Base-by-base conservation (phyloP, 2,888 invertebrate genomes). In the Gibbula magus region DNA sequence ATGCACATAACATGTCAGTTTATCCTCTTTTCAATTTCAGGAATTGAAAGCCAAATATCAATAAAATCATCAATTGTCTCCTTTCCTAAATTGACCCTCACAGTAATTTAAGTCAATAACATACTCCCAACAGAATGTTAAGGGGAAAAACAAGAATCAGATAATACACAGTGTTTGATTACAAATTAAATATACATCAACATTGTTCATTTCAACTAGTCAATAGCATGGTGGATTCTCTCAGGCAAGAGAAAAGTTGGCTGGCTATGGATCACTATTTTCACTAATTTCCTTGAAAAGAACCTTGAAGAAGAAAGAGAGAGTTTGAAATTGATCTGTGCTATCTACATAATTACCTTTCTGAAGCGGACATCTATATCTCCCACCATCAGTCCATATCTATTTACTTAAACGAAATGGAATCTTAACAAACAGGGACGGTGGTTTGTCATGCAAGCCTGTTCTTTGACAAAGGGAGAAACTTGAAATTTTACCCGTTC, bases 311-410 rank as follows among this genome's bases (percentile, higher is more conserved):
- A 32, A 32, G 35, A 35, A 35, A 32, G 32, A 35, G 39, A 32
- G 29, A 35, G 35, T 70, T 39, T 39, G 70, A 70, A 70, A 70
- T 20, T 35, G 70, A 70, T 70, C 70, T 7, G 16, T 39, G 35
- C 25, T 70, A 70, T 70, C 70, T 70, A 70, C 70, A 70, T 70
- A 70, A 70, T 70, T 70, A 70, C 70, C 70, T 35, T 70, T 70
- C 70, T 70, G 70, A 70, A 70, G 20, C 35, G 39, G 16, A 32
- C 39, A 35, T 35, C 35, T 70, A 32, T 70, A 70, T 70, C 32
- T 18, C 70, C 35, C 70, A 70, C 70, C 70, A 70, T 70, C 70
- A 16, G 39, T 10, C 13, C 29, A 70, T 70, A 70, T 25, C 70
- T 70, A 35, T 39, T 70, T 70, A 70, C 70, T n/a, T 32, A 29